Evolutionary conservation across 2,113 vertebrate species (phyloP), one percentile per base, ranked within the genome.

Genomic region (Paradoxurus hermaphroditus): DNA sequence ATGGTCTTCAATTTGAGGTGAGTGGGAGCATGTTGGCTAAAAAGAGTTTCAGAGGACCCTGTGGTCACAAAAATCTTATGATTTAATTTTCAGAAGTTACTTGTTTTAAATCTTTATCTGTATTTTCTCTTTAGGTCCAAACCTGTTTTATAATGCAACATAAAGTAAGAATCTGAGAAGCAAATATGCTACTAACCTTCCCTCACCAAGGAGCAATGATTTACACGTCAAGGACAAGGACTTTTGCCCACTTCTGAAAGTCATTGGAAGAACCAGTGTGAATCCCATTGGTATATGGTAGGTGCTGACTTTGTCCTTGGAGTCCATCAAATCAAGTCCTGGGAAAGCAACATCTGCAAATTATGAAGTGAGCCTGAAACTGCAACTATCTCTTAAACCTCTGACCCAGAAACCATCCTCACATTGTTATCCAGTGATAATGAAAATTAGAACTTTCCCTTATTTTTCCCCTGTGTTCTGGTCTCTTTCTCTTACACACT

Each of bases 361-460:
- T 49, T 84, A 73, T 21, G 53, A 44, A 92, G 14, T 31, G 34
- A 94, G 23, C n/a, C 36, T 73, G 36, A 86, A 97, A 92, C 31
- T 53, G 27, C 27, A 68, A 59, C 25, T 78, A n/a, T 19, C 59
- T 51, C 51, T 63, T 90, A 89, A 93, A 67, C 1, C 44, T 73
- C n/a, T 36, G 53, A 83, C 41, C 49, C 34, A 59, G 31, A 81
- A 79, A 59, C 34, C 10, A 65, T 90, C 5, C 23, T 27, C 68
- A 85, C 85, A n/a, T 41, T 87, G 21, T 89, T 94, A 81, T 14
- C 14, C n/a, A 68, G 27, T 41, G 15, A 59, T 46, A 77, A 93
- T 51, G 12, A 95, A 96, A 97, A 56, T 29, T 53, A 63, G 18
- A 36, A n/a, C 11, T 31, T n/a, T 75, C 13, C 49, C 0, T 53